Evolutionary conservation across 2,113 vertebrate species (phyloP), one percentile per base, ranked within the genome.

Genomic region (Gambusia affinis): DNA sequence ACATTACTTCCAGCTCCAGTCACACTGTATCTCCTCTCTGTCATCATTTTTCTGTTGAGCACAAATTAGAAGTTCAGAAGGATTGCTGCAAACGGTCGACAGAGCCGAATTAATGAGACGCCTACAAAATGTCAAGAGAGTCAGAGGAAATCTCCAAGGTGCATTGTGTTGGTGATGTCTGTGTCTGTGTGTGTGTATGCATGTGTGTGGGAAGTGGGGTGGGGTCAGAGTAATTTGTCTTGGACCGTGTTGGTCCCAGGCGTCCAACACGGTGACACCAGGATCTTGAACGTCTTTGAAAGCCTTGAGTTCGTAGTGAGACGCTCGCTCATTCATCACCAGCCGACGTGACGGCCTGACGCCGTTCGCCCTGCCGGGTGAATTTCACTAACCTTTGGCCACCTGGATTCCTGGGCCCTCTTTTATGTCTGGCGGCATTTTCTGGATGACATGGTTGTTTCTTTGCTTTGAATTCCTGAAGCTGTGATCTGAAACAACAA

Each of bases 91-190:
- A 85, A 74, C 73, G 51, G 14, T 35, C 80, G 82, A 86, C 24
- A 15, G 57, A n/a, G n/a, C 62, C 37, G 81, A 89, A 90, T 91
- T 92, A 90, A 80, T 51, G 4, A 87, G 83, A 80, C 67, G 19
- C 78, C 83, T 78, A 60, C 27, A 61, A 93, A 92, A 92, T 93
- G 90, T 90, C 92, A 93, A 88, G 81, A 71, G 88, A 90, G 91
- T 92, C 90, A 91, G 71, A 70, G 62, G 42, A 71, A 88, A 90
- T 88, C 78, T 84, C 90, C 84, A 72, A 33, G 80, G 89, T 87
- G 87, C 85, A 89, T 89, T 82, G 85, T 70, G 64, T 82, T 33
- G 33, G 33, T 33, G 33, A 33, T 33, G 33, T 33, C 6, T 33
- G 33, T 33, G 33, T 8, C 33, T 33, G 33, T 33, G 33, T 1